phyloP scores from a whole-genome alignment of 2,113 vertebrate genomes.

The Physeter macrocephalus region DNA sequence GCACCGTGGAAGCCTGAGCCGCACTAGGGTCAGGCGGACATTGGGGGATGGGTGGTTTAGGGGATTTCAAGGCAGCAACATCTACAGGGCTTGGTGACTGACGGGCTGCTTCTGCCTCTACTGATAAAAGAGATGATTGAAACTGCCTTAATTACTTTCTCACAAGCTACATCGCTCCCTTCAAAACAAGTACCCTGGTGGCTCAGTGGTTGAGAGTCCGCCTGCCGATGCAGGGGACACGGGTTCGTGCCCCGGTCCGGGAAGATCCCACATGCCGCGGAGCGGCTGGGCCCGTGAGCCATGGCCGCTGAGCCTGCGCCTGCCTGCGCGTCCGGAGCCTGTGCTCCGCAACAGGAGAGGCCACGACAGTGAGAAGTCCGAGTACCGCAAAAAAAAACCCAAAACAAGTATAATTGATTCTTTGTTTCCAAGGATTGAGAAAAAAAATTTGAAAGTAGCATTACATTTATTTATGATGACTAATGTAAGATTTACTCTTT shows the following conservation, averaged over 20 bases:
- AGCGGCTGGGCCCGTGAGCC: no score
- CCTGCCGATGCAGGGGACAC: no score
- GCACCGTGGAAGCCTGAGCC: fast-evolving
- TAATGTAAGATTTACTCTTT: neutral
- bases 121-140: neutral
- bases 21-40: neutral
- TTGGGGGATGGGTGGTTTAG: neutral
- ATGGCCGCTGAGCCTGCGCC: no score
- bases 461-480: neutral
- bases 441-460: neutral
- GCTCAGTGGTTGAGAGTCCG: no score
- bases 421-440: neutral
- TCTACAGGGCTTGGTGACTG: neutral
- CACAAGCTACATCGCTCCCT: neutral
- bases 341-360: no score
- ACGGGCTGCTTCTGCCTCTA: neutral
- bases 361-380: no score
- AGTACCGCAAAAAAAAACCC: no score
- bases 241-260: no score
- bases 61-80: neutral
- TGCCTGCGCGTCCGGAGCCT: no score
- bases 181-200: neutral
- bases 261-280: no score
- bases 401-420: neutral
- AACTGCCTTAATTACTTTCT: neutral